Evolutionary conservation across 2,797 vertebrate genomes (phyloP).

Genomic region (Urosaurus nigricauda): DNA sequence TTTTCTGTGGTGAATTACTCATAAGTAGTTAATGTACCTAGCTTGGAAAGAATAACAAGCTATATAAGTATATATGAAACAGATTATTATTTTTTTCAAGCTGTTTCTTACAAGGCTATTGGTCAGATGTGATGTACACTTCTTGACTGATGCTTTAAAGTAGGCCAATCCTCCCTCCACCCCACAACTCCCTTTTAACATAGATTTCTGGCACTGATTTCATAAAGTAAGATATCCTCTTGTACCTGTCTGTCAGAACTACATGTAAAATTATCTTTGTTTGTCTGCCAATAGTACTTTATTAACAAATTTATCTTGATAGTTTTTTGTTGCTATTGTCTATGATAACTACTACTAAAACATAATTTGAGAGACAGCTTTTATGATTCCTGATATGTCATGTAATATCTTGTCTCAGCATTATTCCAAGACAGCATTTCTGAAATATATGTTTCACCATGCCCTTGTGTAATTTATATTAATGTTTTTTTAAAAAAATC

Average conservation of each 20-base stretch:
- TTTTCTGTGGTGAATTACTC: constrained; percentile 16
- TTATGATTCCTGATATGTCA: constrained; percentile 61
- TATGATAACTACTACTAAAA: constrained; percentile 56
- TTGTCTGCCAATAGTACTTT: constrained; percentile 59
- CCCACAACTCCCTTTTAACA: constrained; percentile 28
- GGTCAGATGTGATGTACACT: neutral
- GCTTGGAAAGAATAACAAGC: neutral
- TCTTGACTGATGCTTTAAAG: constrained; percentile 26
- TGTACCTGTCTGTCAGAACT: constrained; percentile 29
- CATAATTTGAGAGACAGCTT: constrained; percentile 44
- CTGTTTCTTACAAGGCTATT: constrained; percentile 27
- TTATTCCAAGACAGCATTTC: constrained; percentile 36
- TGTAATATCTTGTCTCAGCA: constrained; percentile 43
- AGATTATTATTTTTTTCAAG: neutral
- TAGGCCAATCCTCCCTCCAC: constrained; percentile 29
- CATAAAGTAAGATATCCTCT: constrained; percentile 56
- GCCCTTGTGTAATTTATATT: constrained; percentile 25
- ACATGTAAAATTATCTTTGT: constrained; percentile 63
- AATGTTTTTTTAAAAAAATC: constrained; percentile 23
- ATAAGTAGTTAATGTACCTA: neutral
- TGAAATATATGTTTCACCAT: constrained; percentile 11
- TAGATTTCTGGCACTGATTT: constrained; percentile 47
- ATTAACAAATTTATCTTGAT: constrained; percentile 70
- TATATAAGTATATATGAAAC: neutral
- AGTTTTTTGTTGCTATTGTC: constrained; percentile 64